Conservation (phyloP, 1,140 invertebrate genomes). For the Arion vulgaris region DNA sequence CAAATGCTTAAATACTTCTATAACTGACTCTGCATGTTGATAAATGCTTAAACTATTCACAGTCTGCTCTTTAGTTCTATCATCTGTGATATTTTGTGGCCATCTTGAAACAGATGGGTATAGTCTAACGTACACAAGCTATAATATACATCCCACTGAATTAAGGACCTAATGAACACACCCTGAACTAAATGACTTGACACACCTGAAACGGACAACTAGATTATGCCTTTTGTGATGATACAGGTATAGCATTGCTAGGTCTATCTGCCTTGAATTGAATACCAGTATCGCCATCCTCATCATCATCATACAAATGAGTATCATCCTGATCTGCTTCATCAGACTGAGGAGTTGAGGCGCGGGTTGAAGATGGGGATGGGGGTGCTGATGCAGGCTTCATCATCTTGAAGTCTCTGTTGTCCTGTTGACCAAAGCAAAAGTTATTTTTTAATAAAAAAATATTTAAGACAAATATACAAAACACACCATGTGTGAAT, state of each 20-base stretch:
- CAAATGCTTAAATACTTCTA: no score
- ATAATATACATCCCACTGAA: no score
- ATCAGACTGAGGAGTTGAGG: conserved; percentile 89
- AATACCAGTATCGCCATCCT: conserved; percentile 71
- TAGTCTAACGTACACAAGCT: no score
- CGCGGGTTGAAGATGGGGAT: conserved; percentile 86
- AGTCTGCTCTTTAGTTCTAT: no score
- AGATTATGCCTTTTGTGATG: background rate
- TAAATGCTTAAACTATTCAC: no score
- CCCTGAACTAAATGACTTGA: background rate
- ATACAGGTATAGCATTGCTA: background rate
- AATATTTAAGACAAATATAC: no score
- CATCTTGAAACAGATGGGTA: no score
- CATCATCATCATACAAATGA: conserved; percentile 74
- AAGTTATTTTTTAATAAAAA: background rate
- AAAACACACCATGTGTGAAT: no score
- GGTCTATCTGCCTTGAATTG: conserved; percentile 31
- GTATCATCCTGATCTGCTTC: conserved; percentile 60
- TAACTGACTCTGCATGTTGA: no score
- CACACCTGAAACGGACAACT: no score
- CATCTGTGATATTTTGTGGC: no score
- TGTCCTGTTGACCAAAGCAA: conserved; percentile 63
- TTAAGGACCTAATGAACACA: no score
- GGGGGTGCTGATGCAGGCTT: conserved; percentile 94
- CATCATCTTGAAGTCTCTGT: conserved; percentile 83